Evolutionary conservation across 2,888 invertebrate species (phyloP), one percentile per base, ranked within the genome.

Genomic region (Eustalomyia histrio): DNA sequence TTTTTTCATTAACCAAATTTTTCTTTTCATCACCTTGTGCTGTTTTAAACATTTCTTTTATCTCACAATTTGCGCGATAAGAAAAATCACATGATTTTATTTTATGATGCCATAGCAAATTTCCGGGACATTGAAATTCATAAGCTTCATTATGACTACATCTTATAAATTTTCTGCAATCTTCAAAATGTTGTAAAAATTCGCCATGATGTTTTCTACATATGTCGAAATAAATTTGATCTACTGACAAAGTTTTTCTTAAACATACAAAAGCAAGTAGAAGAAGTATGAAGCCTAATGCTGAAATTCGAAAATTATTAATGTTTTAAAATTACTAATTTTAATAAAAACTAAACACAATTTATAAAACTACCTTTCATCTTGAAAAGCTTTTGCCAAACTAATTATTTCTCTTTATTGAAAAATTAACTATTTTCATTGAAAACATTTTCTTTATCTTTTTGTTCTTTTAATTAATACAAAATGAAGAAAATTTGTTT

Each of bases 81-180:
- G 24, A 29, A n/a, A 24, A 29, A 35, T 75, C 84, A 75, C 87
- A 87, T 18, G 75, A 72, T 39, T 67, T 80, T 0, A 16, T 3
- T 2, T 57, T 29, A 0, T 84, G 85, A 57, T 87, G 71, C 86
- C 87, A 87, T 58, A 71, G 80, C 1, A 86, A 83, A 78, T 81
- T 21, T 0, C 33, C 16, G 1, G 87, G 83, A 75, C 88, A 88
- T 14, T 73, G 68, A n/a, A 83, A 82, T 8, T 84, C 74, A 58
- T 60, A 84, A 0, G 85, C 85, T 0, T 2, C 0, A 0, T 53
- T n/a, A 9, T 82, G 79, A 55, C 75, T 79, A 43, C 88, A 88
- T n/a, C 85, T 83, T 39, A 88, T 86, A 55, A 84, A 88, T 72
- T 83, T 82, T 12, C 84, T 83, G 24, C 87, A 88, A 64, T 88